Base-by-base conservation (phyloP, 2,797 vertebrate genomes). In the Rhadinocentrus ornatus region DNA sequence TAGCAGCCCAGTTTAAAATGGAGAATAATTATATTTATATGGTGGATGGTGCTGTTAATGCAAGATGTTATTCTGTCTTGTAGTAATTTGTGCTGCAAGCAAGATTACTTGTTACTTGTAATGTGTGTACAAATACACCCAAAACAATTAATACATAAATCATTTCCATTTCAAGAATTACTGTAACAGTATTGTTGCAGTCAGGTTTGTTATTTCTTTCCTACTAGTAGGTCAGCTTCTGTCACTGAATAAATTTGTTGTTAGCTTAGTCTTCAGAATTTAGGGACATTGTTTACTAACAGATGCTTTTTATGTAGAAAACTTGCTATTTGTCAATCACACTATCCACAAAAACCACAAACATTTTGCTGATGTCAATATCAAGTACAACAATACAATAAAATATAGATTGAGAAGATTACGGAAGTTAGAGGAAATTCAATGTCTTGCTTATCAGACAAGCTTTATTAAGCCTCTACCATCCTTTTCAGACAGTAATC, bases 401-500 rank as follows among this genome's bases (percentile, higher is more conserved):
- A 37, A 37, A 34, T 29, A 34, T 34, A 20, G 66, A 77, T 75
- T 66, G 54, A 64, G 64, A 66, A 81, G 77, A 87, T 87, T 85
- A 82, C 66, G 81, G 78, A 70, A 81, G 73, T 82, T 67, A 64
- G 71, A 63, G 48, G 71, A 81, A 69, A 87, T 75, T 81, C 74
- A 66, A 71, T 77, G 81, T 78, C 81, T 37, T 78, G 77, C 69
- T 82, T 39, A 59, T 81, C 82, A 76, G 84, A 65, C 31, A 24
- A 84, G 85, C 69, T 34, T 68, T 67, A 31, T 66, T 15, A 39
- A 39, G 29, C 29, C 29, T 29, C 29, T 2, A 29, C 29, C 29
- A 29, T 29, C 29, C 29, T 29, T 78, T 66, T 80, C 80, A 86
- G 37, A 52, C 71, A 83, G 66, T 81, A 87, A 89, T 89, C 80